phyloP scores from a whole-genome alignment of 2,797 vertebrate genomes.

The Arnoldichthys spilopterus region DNA sequence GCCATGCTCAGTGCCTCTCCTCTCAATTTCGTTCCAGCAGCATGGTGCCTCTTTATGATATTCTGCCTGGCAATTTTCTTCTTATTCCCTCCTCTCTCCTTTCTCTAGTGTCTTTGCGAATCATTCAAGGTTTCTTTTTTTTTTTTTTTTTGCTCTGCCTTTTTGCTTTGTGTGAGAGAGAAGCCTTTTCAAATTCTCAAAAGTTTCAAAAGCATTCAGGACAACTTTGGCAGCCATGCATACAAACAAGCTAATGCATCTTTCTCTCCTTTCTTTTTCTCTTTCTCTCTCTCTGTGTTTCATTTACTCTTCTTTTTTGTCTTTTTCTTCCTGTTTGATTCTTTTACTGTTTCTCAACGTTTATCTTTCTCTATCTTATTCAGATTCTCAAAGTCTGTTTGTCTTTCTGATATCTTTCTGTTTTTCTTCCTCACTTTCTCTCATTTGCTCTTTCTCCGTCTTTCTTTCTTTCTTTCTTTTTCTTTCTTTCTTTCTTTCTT shows the following conservation, averaged over 20 bases:
- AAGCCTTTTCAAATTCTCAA: conserved; percentile 13
- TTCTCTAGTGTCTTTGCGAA: conserved; percentile 37
- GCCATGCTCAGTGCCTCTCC: conserved; percentile 50
- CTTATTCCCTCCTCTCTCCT: conserved; percentile 47
- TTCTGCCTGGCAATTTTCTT: conserved; percentile 55
- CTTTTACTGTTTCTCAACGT: background rate
- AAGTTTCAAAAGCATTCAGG: conserved; percentile 14
- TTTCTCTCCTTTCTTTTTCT: background rate
- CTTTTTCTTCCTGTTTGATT: no score
- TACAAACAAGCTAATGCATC: conserved; percentile 13
- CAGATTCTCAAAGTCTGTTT: no score
- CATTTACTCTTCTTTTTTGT: no score
- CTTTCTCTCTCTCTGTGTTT: background rate
- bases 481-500: background rate
- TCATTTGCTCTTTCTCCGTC: background rate
- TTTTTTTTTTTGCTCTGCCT: background rate
- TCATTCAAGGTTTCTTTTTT: conserved; percentile 23
- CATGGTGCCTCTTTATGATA: conserved; percentile 59
- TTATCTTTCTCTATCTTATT: no score
- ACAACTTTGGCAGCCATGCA: conserved; percentile 22
- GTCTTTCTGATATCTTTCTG: no score
- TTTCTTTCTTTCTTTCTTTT: background rate
- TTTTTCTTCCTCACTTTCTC: background rate
- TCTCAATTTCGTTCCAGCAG: conserved; percentile 56
- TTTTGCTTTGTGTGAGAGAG: conserved; percentile 16